Conservation (phyloP, 2,888 invertebrate species). For the Lochmaea crataegi region DNA sequence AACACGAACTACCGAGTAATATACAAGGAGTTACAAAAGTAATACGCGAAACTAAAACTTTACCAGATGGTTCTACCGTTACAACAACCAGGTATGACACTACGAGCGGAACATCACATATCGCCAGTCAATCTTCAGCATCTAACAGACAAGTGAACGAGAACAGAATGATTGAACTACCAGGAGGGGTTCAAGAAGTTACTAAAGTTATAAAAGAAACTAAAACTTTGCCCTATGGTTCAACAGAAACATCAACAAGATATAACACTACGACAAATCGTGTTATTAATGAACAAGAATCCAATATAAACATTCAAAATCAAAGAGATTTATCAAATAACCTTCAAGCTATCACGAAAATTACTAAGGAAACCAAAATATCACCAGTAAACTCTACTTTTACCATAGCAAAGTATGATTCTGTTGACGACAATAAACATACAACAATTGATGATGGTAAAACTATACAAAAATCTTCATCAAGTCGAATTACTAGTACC, state of each 20-base stretch:
- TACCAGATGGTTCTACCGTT: conserved; percentile 76
- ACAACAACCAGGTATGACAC: conserved; percentile 78
- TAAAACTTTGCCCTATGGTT: conserved; percentile 74
- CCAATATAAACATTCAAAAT: not conserved
- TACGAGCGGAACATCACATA: conserved; percentile 53
- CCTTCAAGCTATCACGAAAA: not conserved
- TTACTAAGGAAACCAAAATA: not conserved
- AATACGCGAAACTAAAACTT: conserved; percentile 74
- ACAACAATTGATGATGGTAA: conserved; percentile 8
- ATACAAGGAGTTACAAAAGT: conserved; percentile 70
- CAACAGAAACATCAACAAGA: conserved; percentile 75
- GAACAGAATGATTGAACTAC: conserved; percentile 48
- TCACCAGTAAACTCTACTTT: not conserved
- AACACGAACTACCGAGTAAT: conserved; percentile 14
- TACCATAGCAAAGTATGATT: not conserved
- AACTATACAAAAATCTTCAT: conserved; percentile 9
- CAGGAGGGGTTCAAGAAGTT: conserved; percentile 67
- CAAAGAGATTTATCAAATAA: conserved; percentile 5
- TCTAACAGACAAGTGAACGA: conserved; percentile 50
- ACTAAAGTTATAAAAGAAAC: conserved; percentile 73
- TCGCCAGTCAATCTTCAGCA: conserved; percentile 48
- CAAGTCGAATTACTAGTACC: not conserved
- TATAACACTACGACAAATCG: conserved; percentile 66
- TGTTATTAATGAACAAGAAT: conserved; percentile 1
- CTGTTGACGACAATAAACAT: not conserved